Percentiles rank a stretch among this genome's conserved stretches.
These are phyloP conservation scores for Lonchura striata DNA, from an alignment of 2,113 vertebrate species.

Conservation along the genomic window DNA sequence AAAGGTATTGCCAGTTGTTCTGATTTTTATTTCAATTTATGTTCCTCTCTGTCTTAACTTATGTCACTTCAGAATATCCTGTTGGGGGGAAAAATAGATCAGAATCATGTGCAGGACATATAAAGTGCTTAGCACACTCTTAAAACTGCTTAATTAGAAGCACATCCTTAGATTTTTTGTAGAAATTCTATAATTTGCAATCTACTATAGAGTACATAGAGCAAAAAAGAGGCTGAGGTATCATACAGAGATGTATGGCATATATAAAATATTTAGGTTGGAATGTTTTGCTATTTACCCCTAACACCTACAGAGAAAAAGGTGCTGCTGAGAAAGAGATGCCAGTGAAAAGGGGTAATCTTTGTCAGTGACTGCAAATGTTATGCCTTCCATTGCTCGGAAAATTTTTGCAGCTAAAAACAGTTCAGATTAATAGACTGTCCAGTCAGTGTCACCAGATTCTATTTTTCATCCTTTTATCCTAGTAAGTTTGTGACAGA, in stretches of 20 bases:
- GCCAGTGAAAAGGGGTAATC: background rate
- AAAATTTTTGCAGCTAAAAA: background rate
- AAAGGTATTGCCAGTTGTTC: background rate
- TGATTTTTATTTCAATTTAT: background rate
- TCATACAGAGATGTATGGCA: background rate
- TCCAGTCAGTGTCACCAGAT: background rate
- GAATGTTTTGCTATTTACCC: background rate
- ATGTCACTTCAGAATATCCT: background rate
- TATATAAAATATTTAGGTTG: background rate
- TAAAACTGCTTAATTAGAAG: background rate
- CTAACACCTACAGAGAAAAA: background rate
- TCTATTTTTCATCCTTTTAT: background rate
- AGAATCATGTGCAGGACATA: background rate
- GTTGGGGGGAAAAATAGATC: background rate
- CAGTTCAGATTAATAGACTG: background rate
- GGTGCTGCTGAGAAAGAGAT: background rate
- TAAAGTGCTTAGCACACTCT: background rate
- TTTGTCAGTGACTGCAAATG: background rate
- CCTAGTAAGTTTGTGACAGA: background rate
- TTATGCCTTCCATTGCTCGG: background rate
- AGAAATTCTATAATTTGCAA: background rate
- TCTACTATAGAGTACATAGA: background rate
- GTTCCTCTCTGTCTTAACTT: background rate
- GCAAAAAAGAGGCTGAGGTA: background rate
- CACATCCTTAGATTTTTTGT: background rate